phyloP scores from a whole-genome alignment of 2,113 vertebrate species.

The Crotophaga sulcirostris region DNA sequence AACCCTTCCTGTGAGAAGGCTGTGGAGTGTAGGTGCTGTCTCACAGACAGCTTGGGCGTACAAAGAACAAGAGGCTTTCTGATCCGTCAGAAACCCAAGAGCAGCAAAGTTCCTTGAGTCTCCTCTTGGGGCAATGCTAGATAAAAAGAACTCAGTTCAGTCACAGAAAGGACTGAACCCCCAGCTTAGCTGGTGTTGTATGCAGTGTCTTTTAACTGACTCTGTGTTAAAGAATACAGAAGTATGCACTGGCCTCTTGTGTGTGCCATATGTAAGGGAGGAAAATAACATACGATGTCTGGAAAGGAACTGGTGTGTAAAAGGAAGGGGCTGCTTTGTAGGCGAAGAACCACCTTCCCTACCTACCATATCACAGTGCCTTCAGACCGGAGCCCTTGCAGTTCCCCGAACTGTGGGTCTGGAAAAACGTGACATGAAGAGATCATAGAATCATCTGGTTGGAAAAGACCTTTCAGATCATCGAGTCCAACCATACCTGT shows the following conservation, averaged over 20 bases:
- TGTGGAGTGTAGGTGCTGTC: not conserved
- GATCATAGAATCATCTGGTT: too few species aligned
- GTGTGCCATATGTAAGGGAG: not conserved
- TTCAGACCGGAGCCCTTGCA: accelerated
- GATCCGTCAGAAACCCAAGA: not conserved
- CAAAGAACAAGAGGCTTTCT: not conserved
- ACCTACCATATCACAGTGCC: too few species aligned
- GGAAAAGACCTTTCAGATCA: too few species aligned
- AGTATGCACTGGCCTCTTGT: not conserved
- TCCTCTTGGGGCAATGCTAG: not conserved
- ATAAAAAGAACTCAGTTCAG: not conserved
- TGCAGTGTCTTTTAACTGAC: not conserved
- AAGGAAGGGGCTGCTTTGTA: not conserved
- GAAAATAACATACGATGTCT: accelerated
- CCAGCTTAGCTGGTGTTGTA: not conserved
- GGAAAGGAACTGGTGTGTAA: not conserved
- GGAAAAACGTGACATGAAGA: not conserved
- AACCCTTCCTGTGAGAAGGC: not conserved
- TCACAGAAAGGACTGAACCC: not conserved
- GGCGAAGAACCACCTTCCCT: not conserved
- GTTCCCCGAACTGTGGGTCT: not conserved
- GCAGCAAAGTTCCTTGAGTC: not conserved
- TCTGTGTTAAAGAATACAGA: not conserved
- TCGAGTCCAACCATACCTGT: too few species aligned
- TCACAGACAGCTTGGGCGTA: accelerated